Base-by-base conservation (phyloP, 64 coral and sea anemone genomes). In the Dendrophyllia cribrosa region DNA sequence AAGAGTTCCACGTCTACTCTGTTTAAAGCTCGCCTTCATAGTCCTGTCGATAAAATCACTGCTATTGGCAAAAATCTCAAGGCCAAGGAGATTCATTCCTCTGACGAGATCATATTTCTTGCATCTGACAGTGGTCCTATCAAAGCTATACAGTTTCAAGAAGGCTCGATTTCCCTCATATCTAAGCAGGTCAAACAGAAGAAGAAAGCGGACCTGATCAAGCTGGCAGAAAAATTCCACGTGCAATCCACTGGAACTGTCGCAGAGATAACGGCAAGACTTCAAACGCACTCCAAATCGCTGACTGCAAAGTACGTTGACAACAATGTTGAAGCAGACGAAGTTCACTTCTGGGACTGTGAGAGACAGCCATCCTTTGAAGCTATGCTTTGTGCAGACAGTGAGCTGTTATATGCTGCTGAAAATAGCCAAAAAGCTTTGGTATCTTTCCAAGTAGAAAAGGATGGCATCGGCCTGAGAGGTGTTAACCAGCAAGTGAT, bases 1-100 rank as follows among this genome's bases (percentile, higher is more conserved):
- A 88, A 82, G 25, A 77, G 43, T 26, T 89, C 69, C 4, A 72
- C 44, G 24, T 89, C 56, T 3, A 89, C 78, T 3, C 43, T 94
- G 0, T 94, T 52, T 84, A 80, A 94, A 83, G 86, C 93, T 74
- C 60, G 70, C 25, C 60, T 94, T 13, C 92, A 89, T 62, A 88
- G 86, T 59, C 86, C 77, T 75, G 92, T 94, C 24, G 86, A 94
- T 64, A 73, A 76, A 3, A 25, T 94, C 58, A 55, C 70, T 0
- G 78, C 86, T 25, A 94, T 94, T 73, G 52, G 48, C 11, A 82
- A 74, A 44, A 89, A 76, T 10, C 87, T 84, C 12, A 70, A 89
- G 49, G 74, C 91, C 16, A 94, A 34, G 13, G 86, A 94, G n/a
- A 84, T 94, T 5, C 76, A 94, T 17, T 85, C 26, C 58, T 7